Percentiles rank a stretch among this genome's conserved stretches.
phyloP scores from a whole-genome alignment of 2,113 vertebrate species.

The Lycaon pictus region DNA sequence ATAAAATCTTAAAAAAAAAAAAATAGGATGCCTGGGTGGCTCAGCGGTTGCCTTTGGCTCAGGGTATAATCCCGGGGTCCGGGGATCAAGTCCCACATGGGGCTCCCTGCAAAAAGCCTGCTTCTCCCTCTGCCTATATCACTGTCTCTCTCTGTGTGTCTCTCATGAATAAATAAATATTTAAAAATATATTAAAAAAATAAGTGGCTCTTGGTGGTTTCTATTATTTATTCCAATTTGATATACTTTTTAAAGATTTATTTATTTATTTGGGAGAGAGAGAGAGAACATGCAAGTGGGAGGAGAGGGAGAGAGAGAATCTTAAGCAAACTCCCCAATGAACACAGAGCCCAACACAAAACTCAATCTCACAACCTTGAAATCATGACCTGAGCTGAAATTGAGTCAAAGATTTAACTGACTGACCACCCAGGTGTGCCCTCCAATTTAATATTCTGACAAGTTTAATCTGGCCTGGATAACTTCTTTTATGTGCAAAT shows the following conservation, averaged over 20 bases:
- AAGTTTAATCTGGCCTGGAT: neutral
- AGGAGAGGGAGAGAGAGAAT: neutral
- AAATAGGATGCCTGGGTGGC: too few relatives aligned
- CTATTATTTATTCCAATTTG: neutral
- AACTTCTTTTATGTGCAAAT: neutral
- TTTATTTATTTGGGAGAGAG: neutral
- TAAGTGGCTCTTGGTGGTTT: neutral
- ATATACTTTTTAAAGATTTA: neutral
- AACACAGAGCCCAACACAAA: neutral
- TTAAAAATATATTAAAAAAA: too few relatives aligned
- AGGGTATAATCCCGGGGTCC: too few relatives aligned
- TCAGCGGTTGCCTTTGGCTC: too few relatives aligned
- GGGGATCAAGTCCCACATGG: too few relatives aligned
- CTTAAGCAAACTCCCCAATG: neutral
- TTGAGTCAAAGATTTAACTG: neutral
- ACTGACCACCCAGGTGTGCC: neutral
- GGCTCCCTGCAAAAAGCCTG: too few relatives aligned
- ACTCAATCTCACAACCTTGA: neutral
- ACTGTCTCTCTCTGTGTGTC: too few relatives aligned
- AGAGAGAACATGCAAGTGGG: neutral
- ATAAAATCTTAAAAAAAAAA: too few relatives aligned
- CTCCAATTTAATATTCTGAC: neutral
- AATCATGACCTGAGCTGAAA: too few relatives aligned
- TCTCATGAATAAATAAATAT: too few relatives aligned
- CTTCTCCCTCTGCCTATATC: too few relatives aligned